Percentiles rank a stretch among this genome's conserved stretches.
phyloP scores from a whole-genome alignment of 2,113 vertebrate species.

The Lophochroa leadbeateri region DNA sequence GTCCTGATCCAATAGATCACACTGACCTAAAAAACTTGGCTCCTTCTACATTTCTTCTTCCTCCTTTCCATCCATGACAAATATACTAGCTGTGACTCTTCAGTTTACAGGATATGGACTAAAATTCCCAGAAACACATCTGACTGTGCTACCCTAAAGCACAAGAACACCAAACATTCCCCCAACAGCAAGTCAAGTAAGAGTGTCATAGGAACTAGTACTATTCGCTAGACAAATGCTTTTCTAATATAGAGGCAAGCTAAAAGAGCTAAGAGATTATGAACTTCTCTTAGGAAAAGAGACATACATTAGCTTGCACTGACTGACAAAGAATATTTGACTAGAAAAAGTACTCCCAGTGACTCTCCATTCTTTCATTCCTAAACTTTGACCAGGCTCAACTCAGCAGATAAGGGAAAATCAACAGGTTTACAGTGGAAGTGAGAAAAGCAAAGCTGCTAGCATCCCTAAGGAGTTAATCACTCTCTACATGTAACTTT shows the following conservation, averaged over 20 bases:
- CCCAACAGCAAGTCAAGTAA: neutral
- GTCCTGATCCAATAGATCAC: neutral
- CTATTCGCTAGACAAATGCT: neutral
- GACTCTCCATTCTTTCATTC: neutral
- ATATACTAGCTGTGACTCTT: neutral
- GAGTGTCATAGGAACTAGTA: neutral
- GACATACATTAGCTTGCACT: neutral
- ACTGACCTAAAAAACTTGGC: neutral
- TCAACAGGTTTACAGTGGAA: constrained; percentile 39
- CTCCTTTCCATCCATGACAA: neutral
- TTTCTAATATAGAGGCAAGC: neutral
- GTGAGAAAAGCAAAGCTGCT: constrained; percentile 31
- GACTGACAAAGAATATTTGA: neutral
- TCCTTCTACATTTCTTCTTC: neutral
- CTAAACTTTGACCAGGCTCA: neutral
- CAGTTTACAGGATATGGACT: neutral
- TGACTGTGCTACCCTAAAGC: neutral
- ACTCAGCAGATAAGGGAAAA: neutral
- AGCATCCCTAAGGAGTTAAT: neutral
- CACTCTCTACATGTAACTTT: neutral
- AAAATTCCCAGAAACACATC: neutral
- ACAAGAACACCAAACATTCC: neutral
- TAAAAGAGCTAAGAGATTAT: neutral
- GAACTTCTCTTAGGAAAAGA: neutral
- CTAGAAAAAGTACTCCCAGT: neutral